Percentiles rank a stretch among this genome's conserved stretches.
phyloP scores from a whole-genome alignment of 2,113 vertebrate genomes.

The Murina feae region DNA sequence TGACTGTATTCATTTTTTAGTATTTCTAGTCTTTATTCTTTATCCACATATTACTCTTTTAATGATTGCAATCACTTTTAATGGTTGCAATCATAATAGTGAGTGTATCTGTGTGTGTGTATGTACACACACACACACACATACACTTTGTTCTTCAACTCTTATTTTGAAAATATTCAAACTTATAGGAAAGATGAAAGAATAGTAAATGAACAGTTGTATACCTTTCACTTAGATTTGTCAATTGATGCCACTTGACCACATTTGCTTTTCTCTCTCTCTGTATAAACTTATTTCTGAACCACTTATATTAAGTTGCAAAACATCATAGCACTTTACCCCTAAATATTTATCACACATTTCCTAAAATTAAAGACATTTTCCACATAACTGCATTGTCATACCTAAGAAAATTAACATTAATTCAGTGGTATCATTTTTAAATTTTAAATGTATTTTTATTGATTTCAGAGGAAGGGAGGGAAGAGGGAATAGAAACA shows the following conservation, averaged over 20 bases:
- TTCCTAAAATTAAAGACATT: not conserved
- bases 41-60: not conserved
- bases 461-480: too few relatives aligned
- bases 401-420: not conserved
- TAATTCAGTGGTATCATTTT: not conserved
- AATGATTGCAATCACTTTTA: too few relatives aligned
- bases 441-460: too few relatives aligned
- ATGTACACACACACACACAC: too few relatives aligned
- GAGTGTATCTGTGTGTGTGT: too few relatives aligned
- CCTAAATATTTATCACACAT: not conserved
- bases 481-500: too few relatives aligned
- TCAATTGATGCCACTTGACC: not conserved
- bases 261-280: not conserved
- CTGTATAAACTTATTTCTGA: not conserved
- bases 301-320: not conserved
- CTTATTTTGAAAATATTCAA: not conserved
- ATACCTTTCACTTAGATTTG: not conserved
- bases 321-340: not conserved
- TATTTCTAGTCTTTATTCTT: not conserved
- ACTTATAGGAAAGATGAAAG: not conserved
- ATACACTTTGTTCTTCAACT: not conserved
- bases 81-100: not conserved
- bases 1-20: not conserved
- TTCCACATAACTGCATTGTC: not conserved
- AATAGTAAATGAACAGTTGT: not conserved